These are phyloP conservation scores for Trisateles emortualis DNA, from an alignment of 2,888 invertebrate species.

Conservation along the genomic window DNA sequence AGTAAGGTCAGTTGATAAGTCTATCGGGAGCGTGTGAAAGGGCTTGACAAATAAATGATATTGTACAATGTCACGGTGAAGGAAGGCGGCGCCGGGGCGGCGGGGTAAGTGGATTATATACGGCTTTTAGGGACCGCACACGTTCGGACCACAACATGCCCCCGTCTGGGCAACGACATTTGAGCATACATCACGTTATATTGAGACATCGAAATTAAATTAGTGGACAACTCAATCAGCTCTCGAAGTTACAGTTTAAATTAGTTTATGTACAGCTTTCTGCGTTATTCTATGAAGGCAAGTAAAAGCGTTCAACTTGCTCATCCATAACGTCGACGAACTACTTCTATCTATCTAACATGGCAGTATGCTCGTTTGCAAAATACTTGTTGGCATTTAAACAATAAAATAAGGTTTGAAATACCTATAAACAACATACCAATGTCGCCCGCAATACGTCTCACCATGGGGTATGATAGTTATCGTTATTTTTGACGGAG, in stretches of 20 bases:
- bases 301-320: too few relatives aligned
- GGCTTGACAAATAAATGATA: slow-evolving; percentile 47
- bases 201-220: background rate
- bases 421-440: too few relatives aligned
- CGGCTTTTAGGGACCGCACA: background rate
- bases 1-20: slow-evolving; percentile 9
- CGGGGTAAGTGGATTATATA: slow-evolving; percentile 46
- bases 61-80: slow-evolving; percentile 37
- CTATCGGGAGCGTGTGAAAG: slow-evolving; percentile 23
- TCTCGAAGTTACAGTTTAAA: background rate
- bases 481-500: too few relatives aligned
- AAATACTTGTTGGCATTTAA: too few relatives aligned
- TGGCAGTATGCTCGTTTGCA: too few relatives aligned
- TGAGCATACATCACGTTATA: background rate
- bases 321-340: too few relatives aligned
- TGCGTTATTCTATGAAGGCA: too few relatives aligned
- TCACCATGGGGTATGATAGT: too few relatives aligned
- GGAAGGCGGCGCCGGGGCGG: slow-evolving; percentile 22
- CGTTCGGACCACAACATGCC: too few relatives aligned
- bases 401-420: too few relatives aligned
- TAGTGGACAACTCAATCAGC: slow-evolving; percentile 3
- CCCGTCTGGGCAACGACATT: background rate
- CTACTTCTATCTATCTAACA: too few relatives aligned
- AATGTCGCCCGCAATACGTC: too few relatives aligned
- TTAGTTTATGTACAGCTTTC: background rate